Percentiles rank a stretch among this genome's conserved stretches.
Conservation (phyloP, 2,797 vertebrate genomes). For the Neopelma chrysocephalum region DNA sequence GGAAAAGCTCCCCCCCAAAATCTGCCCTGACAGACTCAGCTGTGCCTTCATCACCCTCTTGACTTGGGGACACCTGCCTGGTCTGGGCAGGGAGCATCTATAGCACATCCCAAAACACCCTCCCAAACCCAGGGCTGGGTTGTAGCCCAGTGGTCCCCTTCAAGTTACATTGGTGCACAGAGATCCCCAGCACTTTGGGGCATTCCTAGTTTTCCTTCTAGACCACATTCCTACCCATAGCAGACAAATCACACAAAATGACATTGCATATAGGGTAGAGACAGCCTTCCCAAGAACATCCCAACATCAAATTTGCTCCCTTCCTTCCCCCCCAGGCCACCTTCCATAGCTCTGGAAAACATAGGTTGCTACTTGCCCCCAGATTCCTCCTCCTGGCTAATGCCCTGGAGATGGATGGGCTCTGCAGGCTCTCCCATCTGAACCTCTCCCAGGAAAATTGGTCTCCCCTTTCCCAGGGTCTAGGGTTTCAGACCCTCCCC, state of each 20-base stretch:
- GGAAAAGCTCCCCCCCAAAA: neutral
- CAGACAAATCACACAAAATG: neutral
- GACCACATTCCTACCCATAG: accelerated
- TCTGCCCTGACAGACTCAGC: neutral
- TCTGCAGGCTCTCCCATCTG: neutral
- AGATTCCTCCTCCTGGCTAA: neutral
- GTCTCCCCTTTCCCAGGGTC: slow-evolving; percentile 52
- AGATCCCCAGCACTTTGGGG: neutral
- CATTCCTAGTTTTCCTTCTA: neutral
- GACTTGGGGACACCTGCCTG: neutral
- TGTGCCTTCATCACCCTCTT: neutral
- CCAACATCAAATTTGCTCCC: neutral
- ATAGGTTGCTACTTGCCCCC: neutral
- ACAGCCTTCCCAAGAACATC: neutral
- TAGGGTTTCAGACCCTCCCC: slow-evolving; percentile 63
- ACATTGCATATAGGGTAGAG: accelerated
- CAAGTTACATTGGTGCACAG: neutral
- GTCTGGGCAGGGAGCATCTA: neutral
- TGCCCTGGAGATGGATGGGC: neutral
- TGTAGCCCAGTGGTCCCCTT: neutral
- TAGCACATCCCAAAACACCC: neutral
- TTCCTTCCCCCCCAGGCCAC: neutral
- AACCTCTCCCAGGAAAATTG: neutral
- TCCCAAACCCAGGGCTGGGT: neutral
- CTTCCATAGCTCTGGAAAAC: neutral